These are phyloP conservation scores for Caenorhabditis panamensis DNA, from an alignment of 2,888 invertebrate genomes.

Conservation along the genomic window DNA sequence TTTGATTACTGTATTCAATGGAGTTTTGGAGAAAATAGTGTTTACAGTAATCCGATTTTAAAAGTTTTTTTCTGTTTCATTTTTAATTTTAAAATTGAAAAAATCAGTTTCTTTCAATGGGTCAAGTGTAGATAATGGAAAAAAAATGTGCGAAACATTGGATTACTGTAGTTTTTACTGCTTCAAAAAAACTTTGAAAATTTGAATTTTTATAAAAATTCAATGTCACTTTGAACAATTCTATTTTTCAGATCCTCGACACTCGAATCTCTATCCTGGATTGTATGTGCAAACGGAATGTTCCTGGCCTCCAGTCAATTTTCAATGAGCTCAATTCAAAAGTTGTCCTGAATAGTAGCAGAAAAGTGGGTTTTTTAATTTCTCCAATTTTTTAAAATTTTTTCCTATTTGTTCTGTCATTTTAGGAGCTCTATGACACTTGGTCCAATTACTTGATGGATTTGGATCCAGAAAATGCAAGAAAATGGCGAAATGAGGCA, in stretches of 20 bases:
- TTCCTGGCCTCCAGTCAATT: not conserved
- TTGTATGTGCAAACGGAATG: constrained; percentile 36
- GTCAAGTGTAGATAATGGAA: no score
- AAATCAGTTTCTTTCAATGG: no score
- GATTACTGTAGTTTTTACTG: no score
- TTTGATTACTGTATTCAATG: no score
- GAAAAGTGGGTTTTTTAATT: constrained; percentile 17
- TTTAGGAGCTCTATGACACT: constrained; percentile 32
- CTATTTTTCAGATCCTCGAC: constrained; percentile 43
- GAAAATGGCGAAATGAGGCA: constrained; percentile 15
- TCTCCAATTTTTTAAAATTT: constrained; percentile 6
- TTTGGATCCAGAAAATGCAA: not conserved
- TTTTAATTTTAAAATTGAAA: no score
- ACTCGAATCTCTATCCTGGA: constrained; percentile 38
- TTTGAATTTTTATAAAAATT: no score
- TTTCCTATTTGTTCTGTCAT: not conserved
- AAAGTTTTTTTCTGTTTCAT: no score
- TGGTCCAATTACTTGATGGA: constrained; percentile 37
- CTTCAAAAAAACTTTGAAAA: not conserved
- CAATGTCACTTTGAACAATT: no score
- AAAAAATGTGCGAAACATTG: no score
- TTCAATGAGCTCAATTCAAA: constrained; percentile 27
- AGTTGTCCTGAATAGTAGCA: not conserved
- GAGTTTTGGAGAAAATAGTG: no score
- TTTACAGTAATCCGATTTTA: no score